Evolutionary conservation across 2,113 vertebrate species (phyloP).

Genomic region (Columba livia): DNA sequence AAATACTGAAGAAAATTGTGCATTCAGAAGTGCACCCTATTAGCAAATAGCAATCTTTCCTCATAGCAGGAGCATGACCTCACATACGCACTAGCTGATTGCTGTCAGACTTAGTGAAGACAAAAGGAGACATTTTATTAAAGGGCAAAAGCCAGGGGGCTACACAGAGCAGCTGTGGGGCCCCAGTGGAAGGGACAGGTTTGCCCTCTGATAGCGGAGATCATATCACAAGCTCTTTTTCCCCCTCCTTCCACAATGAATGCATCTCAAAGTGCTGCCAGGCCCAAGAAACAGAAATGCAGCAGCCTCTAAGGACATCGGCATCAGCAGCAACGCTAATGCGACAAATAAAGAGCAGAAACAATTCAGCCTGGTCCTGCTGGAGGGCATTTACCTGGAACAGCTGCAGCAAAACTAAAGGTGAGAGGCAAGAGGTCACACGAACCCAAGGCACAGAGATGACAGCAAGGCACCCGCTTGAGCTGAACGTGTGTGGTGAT

Average conservation of each 20-base stretch:
- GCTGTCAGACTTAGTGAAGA: slow-evolving; percentile 2
- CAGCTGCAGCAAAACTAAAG: background rate
- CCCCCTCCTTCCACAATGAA: background rate
- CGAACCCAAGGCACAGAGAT: background rate
- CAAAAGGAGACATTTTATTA: background rate
- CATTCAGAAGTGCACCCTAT: background rate
- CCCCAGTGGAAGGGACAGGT: background rate
- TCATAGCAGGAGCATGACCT: background rate
- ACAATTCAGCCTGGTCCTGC: background rate
- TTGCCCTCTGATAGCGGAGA: background rate
- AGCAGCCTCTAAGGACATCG: background rate
- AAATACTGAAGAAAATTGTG: background rate
- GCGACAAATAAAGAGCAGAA: background rate
- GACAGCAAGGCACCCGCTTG: background rate
- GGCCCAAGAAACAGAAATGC: background rate
- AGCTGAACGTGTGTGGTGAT: background rate
- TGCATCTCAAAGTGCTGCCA: background rate
- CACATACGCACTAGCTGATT: background rate
- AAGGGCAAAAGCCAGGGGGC: background rate
- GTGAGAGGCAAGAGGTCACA: background rate
- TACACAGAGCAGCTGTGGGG: background rate
- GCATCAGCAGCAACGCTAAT: background rate
- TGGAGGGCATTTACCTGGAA: background rate
- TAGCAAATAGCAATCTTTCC: background rate
- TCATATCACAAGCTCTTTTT: background rate